Base-by-base conservation (phyloP, 1,140 invertebrate species). In the Brachionus asplanchnoidis region DNA sequence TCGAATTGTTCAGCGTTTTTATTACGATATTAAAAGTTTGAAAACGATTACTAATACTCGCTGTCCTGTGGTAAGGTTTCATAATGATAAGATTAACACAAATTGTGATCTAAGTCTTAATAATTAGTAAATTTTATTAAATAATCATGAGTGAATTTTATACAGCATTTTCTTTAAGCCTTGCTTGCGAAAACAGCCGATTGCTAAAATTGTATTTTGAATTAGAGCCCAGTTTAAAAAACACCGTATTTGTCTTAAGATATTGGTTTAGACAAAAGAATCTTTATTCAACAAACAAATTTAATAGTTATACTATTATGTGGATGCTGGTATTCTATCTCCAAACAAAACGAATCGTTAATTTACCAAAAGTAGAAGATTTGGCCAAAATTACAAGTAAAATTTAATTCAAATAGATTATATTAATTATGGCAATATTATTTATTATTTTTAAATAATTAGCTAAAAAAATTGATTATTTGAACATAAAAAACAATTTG, bases 191-290 rank as follows among this genome's bases (percentile, higher is more conserved):
- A 36, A 82, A 82, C 53, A 82, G 79, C 11, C 32, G 26, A 23
- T 46, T 82, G 26, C 14, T 82, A 23, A 68, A 68, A 9, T 9
- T 82, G 3, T 82, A 82, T 20, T 46, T 82, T 1, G 32, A 60
- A 5, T 26, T 82, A 9, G 79, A 82, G 23, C 53, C 79, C 40
- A 17, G 32, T 17, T 56, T 82, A n/a, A 17, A 20, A 36, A 82
- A 68, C 17, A 17, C 60, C 5, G 11, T 82, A 2, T 82, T 82
- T 82, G 79, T 68, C 26, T 23, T 82, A 20, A 26, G 79, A 26
- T 82, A 82, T 82, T 82, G 79, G 79, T 82, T 60, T 26, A 82
- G 60, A 46, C 79, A 82, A 82, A 82, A 82, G 26, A 82, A 82
- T 68, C 32, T 82, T n/a, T 82, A 65, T 17, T 60, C 79, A 32